Base-by-base conservation (phyloP, 1,140 invertebrate species). In the Telenomus remus region DNA sequence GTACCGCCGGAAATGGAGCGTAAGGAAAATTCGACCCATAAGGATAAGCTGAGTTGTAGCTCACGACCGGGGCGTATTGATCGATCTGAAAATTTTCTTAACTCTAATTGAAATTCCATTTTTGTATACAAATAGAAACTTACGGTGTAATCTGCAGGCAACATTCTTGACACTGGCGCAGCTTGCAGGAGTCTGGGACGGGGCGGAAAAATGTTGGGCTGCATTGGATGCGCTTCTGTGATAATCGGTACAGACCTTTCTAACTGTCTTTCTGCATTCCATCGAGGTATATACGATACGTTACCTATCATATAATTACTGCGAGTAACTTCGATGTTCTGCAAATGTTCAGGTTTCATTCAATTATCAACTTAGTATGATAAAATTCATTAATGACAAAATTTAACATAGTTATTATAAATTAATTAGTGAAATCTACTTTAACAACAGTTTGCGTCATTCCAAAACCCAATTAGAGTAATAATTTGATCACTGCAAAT, bases 71-170 rank as follows among this genome's bases (percentile, higher is more conserved):
- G 1, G 47, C 37, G 12, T 81, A 84, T 4, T 81, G 79, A 53
- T 84, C 78, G 5, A 84, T 72, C 84, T 85, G 53, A 8, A 78
- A 39, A 35, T 6, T 10, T 35, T 43, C 12, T 5, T n/a, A 43
- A 11, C 5, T 43, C 12, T 43, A 35, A 6, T 35, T 35, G 34
- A 35, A 35, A 35, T 35, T 35, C 5, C 5, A 35, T 11, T 39
- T 11, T 39, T 11, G n/a, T 11, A 39, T 6, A 39, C 1, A 39
- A 39, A 39, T 39, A 11, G 37, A 4, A 33, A 61, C 74, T 82
- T 75, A 86, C 84, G 7, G 79, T 9, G 48, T 83, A 85, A 66
- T 82, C 83, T 10, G 68, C 60, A 5, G 81, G 48, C 37, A 80
- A 85, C 39, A 80, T 78, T 39, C 79, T 68, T 4, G 78, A 69